These are phyloP conservation scores for Gymnoscopelus microlampas DNA, from an alignment of 2,797 vertebrate genomes.

Conservation along the genomic window DNA sequence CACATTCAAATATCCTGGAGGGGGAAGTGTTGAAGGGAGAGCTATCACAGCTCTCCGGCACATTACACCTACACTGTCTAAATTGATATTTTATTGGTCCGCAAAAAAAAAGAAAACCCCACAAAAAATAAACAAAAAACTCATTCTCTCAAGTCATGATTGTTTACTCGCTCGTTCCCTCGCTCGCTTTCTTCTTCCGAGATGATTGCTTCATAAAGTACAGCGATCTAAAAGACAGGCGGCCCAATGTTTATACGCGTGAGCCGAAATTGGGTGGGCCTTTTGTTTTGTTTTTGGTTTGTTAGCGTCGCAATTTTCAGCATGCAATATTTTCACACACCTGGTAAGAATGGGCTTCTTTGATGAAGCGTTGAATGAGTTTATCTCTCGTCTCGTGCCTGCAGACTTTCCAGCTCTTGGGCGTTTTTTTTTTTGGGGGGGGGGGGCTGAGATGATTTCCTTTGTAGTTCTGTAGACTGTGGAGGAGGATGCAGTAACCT, in stretches of 20 bases:
- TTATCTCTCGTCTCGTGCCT: too few relatives aligned
- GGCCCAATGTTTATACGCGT: constrained; percentile 19
- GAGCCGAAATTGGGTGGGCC: background rate
- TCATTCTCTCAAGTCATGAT: constrained; percentile 49
- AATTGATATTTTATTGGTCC: constrained; percentile 55
- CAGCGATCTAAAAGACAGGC: constrained; percentile 33
- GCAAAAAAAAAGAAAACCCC: background rate
- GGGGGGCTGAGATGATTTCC: background rate
- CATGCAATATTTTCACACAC: too few relatives aligned
- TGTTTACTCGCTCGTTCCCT: constrained; percentile 13
- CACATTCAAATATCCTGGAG: constrained; percentile 47
- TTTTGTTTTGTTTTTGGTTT: background rate
- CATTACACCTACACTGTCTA: constrained; percentile 55
- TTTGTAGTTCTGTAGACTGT: too few relatives aligned
- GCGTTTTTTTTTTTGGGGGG: background rate
- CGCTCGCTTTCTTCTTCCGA: constrained; percentile 1
- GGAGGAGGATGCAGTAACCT: too few relatives aligned
- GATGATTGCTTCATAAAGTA: constrained; percentile 29
- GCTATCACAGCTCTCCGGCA: constrained; percentile 31
- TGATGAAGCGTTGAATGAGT: too few relatives aligned
- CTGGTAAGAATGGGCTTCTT: too few relatives aligned
- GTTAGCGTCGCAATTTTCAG: background rate
- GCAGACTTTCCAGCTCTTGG: too few relatives aligned
- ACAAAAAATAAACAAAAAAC: constrained; percentile 15
- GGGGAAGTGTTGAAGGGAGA: constrained; percentile 51